Conservation (phyloP, 1,140 invertebrate genomes). For the Polyergus mexicanus region DNA sequence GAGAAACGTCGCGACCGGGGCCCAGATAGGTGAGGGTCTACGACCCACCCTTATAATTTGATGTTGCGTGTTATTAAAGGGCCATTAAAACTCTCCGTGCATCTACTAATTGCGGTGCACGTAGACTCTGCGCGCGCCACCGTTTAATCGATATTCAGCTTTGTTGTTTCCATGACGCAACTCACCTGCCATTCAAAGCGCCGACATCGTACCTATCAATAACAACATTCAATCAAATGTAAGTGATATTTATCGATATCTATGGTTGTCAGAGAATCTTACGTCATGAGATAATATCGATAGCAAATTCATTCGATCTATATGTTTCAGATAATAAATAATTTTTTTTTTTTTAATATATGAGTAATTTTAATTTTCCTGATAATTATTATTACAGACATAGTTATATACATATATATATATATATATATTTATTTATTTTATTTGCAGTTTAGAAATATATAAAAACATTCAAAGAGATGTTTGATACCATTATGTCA, state of each 20-base stretch:
- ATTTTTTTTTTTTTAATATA: neutral
- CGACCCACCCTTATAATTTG: conserved; percentile 78
- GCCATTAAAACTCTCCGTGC: conserved; percentile 81
- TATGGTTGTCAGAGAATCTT: neutral
- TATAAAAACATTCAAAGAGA: neutral
- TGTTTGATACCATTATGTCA: neutral
- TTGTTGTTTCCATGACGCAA: conserved; percentile 74
- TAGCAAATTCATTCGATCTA: neutral
- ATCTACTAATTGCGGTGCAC: conserved; percentile 82
- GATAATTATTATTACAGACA: neutral
- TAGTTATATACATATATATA: neutral
- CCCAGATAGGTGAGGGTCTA: conserved; percentile 63
- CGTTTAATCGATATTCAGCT: conserved; percentile 82
- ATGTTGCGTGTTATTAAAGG: conserved; percentile 82
- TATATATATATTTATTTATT: neutral
- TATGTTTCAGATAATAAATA: neutral
- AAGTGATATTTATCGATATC: conserved; percentile 32
- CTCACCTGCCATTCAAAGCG: conserved; percentile 55
- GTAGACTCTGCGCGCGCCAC: conserved; percentile 69
- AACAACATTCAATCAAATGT: neutral
- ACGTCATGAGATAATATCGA: neutral
- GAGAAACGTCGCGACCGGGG: neutral
- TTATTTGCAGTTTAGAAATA: neutral
- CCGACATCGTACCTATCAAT: conserved; percentile 39
- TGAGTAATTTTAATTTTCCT: neutral